phyloP scores from a whole-genome alignment of 2,888 invertebrate genomes.

The Apeira syringaria region DNA sequence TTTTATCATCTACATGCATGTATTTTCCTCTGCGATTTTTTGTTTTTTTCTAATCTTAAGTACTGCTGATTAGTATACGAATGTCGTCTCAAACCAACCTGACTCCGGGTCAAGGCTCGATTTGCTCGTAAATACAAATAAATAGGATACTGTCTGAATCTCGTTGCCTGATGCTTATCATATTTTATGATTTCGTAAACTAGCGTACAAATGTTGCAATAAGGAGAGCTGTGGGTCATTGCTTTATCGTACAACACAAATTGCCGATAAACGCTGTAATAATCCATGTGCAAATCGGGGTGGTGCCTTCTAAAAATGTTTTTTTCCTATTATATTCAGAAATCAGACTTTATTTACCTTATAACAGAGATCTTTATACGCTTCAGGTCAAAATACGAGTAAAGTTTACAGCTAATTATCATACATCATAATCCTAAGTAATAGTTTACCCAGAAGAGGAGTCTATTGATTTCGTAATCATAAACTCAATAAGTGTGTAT shows the following conservation, averaged over 20 bases:
- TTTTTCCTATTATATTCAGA: too few species aligned
- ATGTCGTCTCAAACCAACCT: slow-evolving; percentile 7
- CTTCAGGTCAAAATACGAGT: too few species aligned
- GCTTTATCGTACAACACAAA: slow-evolving; percentile 39
- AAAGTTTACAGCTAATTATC: too few species aligned
- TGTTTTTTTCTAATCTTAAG: neutral
- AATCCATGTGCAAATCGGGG: slow-evolving; percentile 6
- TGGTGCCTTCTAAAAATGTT: too few species aligned
- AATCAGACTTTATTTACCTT: too few species aligned
- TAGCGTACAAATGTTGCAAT: slow-evolving; percentile 60
- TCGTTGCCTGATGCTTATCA: slow-evolving; percentile 73
- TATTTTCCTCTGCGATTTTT: too few species aligned
- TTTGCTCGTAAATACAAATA: slow-evolving; percentile 75
- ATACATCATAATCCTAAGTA: too few species aligned
- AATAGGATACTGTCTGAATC: slow-evolving; percentile 69
- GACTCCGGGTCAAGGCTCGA: slow-evolving; percentile 62
- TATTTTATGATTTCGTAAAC: slow-evolving; percentile 72
- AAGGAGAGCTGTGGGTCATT: slow-evolving; percentile 56
- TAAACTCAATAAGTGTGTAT: too few species aligned
- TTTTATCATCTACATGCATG: too few species aligned
- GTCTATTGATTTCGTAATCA: too few species aligned
- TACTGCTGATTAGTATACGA: slow-evolving; percentile 4
- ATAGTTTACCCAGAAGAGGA: too few species aligned
- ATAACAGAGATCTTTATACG: too few species aligned
- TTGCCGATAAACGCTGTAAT: slow-evolving; percentile 19